phyloP scores from a whole-genome alignment of 2,113 vertebrate genomes.

The Burhinus bistriatus region DNA sequence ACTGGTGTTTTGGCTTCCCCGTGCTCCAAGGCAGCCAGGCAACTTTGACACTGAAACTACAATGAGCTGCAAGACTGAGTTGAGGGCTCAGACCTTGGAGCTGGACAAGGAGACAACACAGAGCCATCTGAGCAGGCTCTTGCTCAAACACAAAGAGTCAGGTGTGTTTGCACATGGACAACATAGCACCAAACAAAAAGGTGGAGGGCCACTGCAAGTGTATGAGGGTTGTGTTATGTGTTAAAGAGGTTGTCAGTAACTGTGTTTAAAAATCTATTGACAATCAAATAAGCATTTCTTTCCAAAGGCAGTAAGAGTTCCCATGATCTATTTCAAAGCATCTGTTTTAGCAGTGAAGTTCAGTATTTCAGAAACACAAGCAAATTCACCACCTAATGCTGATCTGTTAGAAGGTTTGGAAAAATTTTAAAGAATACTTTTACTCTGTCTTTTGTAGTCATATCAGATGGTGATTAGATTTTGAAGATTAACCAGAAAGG shows the following conservation, averaged over 20 bases:
- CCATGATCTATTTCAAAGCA: neutral
- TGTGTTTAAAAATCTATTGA: neutral
- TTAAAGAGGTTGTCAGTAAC: neutral
- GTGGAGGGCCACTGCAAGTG: neutral
- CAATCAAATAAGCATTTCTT: neutral
- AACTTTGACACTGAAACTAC: neutral
- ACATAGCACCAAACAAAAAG: neutral
- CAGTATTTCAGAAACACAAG: neutral
- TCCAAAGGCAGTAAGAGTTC: neutral
- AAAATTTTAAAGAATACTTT: neutral
- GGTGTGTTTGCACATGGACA: neutral
- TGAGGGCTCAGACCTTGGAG: neutral
- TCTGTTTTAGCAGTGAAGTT: neutral
- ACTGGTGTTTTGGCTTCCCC: neutral
- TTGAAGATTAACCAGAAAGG: neutral
- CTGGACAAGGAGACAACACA: neutral
- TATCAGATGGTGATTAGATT: neutral
- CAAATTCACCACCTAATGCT: neutral
- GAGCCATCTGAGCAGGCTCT: rapidly evolving
- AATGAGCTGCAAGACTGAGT: neutral
- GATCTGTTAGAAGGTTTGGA: neutral
- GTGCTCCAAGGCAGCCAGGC: neutral
- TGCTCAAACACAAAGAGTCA: neutral
- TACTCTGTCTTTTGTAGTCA: neutral
- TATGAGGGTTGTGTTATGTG: neutral